Base-by-base conservation (phyloP, 2,888 invertebrate genomes). In the Pyrochroa serraticornis region DNA sequence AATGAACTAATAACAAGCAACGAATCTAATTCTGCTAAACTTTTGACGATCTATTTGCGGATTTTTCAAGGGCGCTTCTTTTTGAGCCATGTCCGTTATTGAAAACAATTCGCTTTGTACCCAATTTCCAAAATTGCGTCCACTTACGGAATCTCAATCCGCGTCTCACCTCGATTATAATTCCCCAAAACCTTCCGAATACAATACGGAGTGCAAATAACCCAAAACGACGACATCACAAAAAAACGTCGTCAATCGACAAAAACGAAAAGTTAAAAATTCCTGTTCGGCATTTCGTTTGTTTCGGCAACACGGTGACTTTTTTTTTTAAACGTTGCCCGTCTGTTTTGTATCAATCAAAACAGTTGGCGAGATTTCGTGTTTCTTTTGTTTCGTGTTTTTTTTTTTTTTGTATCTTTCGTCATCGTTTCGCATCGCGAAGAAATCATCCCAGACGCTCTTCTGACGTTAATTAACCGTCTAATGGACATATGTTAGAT, bases 311-410 rank as follows among this genome's bases (percentile, higher is more conserved):
- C 69, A 70, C 71, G 68, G 71, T 72, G 72, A 71, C 71, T 72
- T 75, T 76, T 76, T 75, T 75, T n/a, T n/a, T n/a, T n/a, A n/a
- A n/a, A 71, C 72, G 65, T 68, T 75, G 76, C 67, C n/a, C 75
- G 76, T 75, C 75, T 75, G 76, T 75, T 75, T 75, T 75, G 72
- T 76, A 76, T 77, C 77, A 77, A 77, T 77, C 77, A 77, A 77
- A 76, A 73, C 68, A 68, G 61, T 63, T 68, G 30, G 68, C 72
- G 65, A 64, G 69, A 70, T 71, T 66, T 66, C n/a, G 33, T 34
- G 10, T 60, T 67, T 67, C 65, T 68, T 22, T 22, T 22, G 22
- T 22, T 22, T 22, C 22, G 67, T 60, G 64, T 65, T 67, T 71
- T 72, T 72, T 74, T 73, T 68, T 72, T 73, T 71, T 71, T 69